These are phyloP conservation scores for Tillus elongatus DNA, from an alignment of 2,888 invertebrate species.

Conservation along the genomic window DNA sequence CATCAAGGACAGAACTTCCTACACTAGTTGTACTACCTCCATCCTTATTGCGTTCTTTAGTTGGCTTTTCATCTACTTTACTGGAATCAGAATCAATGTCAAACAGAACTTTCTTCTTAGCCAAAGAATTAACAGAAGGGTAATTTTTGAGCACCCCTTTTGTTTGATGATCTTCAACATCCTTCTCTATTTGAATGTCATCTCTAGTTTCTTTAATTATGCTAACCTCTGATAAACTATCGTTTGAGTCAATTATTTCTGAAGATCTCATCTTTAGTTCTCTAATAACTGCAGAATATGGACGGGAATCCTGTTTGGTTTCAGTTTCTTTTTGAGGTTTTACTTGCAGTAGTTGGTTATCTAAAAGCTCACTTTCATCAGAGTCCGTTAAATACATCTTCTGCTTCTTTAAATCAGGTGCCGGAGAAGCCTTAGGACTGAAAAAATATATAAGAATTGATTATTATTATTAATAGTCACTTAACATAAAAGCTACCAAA, in stretches of 20 bases:
- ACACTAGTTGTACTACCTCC: slow-evolving; percentile 26
- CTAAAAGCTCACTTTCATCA: too few relatives aligned
- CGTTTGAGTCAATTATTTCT: slow-evolving; percentile 11
- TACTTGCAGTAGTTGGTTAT: too few relatives aligned
- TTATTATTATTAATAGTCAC: too few relatives aligned
- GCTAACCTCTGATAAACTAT: slow-evolving; percentile 12
- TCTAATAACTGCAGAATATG: slow-evolving; percentile 22
- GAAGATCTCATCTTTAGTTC: slow-evolving; percentile 20
- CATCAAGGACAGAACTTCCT: slow-evolving; percentile 26
- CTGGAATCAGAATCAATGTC: slow-evolving; percentile 48
- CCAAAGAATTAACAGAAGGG: slow-evolving; percentile 46
- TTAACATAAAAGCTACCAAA: too few relatives aligned
- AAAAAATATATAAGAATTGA: too few relatives aligned
- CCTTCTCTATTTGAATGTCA: slow-evolving; percentile 5
- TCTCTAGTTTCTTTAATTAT: slow-evolving; percentile 10
- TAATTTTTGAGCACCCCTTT: slow-evolving; percentile 53
- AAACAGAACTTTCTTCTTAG: slow-evolving; percentile 57
- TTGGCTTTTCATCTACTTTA: slow-evolving; percentile 6
- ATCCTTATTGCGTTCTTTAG: slow-evolving; percentile 10
- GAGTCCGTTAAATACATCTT: neutral
- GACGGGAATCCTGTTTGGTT: slow-evolving; percentile 13
- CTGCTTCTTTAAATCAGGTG: too few relatives aligned
- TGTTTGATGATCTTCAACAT: slow-evolving; percentile 23
- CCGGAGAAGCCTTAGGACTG: too few relatives aligned
- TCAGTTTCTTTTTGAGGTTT: too few relatives aligned